Evolutionary conservation across 1,140 invertebrate species (phyloP).

Genomic region (Drosophila arizonae): DNA sequence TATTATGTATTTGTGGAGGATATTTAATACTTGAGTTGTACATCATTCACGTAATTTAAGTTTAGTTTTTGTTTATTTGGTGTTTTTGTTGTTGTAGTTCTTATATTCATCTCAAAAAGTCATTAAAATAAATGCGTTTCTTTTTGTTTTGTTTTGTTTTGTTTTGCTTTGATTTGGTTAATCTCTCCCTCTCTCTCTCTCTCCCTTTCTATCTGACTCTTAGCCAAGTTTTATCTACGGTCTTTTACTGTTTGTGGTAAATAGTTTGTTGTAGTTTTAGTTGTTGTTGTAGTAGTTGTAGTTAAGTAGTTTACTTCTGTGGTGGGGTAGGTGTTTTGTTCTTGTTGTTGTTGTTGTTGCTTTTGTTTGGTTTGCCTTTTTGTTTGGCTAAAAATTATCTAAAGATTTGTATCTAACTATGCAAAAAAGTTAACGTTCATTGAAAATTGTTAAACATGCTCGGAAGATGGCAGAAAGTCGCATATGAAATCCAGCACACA

Average conservation of each 20-base stretch:
- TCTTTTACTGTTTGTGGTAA: constrained; percentile 58
- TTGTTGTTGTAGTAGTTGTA: constrained; percentile 45
- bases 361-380: constrained; percentile 35
- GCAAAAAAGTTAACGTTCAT: constrained; percentile 36
- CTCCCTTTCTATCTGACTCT: neutral
- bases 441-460: constrained; percentile 44
- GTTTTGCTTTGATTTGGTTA: constrained; percentile 20
- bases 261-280: constrained; percentile 58
- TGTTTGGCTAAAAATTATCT: constrained; percentile 41
- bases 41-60: constrained; percentile 7
- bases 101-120: constrained; percentile 67
- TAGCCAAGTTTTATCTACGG: constrained; percentile 37
- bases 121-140: constrained; percentile 80
- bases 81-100: constrained; percentile 10
- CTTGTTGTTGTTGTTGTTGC: neutral
- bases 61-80: constrained; percentile 17
- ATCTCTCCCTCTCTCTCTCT: no score
- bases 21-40: constrained; percentile 30
- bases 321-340: constrained; percentile 50
- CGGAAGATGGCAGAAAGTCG: constrained; percentile 67
- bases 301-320: constrained; percentile 38
- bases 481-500: constrained; percentile 51
- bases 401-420: constrained; percentile 57
- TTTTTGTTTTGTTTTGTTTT: constrained; percentile 66
- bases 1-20: neutral